Conservation (phyloP, 2,888 invertebrate species). For the Panopea generosa region DNA sequence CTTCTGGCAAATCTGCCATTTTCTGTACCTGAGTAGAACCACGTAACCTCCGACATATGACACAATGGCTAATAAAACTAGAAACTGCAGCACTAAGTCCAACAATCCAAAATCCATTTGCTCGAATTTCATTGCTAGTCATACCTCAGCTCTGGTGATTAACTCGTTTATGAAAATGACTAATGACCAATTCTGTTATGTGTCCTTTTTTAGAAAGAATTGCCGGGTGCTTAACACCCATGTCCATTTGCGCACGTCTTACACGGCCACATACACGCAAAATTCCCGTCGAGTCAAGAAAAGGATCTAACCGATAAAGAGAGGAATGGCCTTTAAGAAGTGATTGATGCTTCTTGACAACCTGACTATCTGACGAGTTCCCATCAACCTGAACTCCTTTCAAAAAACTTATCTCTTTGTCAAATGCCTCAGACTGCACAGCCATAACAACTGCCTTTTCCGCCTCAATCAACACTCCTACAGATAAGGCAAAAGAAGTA, state of each 20-base stretch:
- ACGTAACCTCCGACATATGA: constrained; percentile 70
- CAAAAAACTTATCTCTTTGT: too few species aligned
- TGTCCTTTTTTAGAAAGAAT: constrained; percentile 57
- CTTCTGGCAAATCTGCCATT: constrained; percentile 80
- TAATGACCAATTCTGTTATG: constrained; percentile 45
- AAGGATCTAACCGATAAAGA: constrained; percentile 63
- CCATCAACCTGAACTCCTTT: too few species aligned
- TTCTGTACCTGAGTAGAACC: constrained; percentile 59
- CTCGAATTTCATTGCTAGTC: constrained; percentile 56
- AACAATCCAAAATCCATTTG: constrained; percentile 77
- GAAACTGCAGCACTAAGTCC: constrained; percentile 66
- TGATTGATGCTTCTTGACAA: too few species aligned
- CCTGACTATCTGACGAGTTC: too few species aligned
- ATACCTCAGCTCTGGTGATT: constrained; percentile 62
- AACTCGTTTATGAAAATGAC: constrained; percentile 55
- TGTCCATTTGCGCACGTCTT: constrained; percentile 15
- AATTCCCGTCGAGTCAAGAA: constrained; percentile 51
- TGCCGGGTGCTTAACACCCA: constrained; percentile 49
- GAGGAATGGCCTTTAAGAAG: too few species aligned
- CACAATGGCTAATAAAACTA: constrained; percentile 69
- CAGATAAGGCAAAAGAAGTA: too few species aligned
- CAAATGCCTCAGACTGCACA: too few species aligned
- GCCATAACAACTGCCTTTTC: too few species aligned
- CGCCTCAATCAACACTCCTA: too few species aligned
- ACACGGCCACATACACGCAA: constrained; percentile 65